Base-by-base conservation (phyloP, 2,888 invertebrate genomes). In the Pachliopta kotzebuea region DNA sequence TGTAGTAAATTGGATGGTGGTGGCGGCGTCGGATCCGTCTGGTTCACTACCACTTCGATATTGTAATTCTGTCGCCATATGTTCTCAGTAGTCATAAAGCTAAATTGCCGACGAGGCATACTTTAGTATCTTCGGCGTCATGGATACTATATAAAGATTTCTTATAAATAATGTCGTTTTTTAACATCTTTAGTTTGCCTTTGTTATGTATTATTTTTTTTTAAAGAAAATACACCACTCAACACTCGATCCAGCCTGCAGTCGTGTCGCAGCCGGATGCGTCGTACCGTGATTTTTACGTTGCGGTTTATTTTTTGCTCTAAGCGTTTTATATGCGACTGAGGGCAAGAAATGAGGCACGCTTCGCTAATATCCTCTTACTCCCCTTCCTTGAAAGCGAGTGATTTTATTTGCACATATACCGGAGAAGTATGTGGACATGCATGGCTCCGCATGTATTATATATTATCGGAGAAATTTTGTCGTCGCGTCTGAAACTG, bases 291-390 rank as follows among this genome's bases (percentile, higher is more conserved):
- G 78, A 79, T 81, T 78, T 68, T 67, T 67, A 67, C 68, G 74
- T 77, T 79, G 81, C 76, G 73, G 80, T 81, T 80, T 17, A 14
- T 31, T 84, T 84, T 85, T 86, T 86, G 81, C 80, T 79, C 80
- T 80, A 77, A 72, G 74, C 74, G 72, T 81, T 82, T 83, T 81
- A 83, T 80, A 80, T 73, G 71, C 76, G 74, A 77, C 77, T 77
- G 76, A 78, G 77, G 75, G 81, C 79, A 83, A 84, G 83, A 81
- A 84, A 84, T 74, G 78, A 83, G 78, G 70, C 81, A 85, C 82
- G 84, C 85, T 85, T 82, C 85, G 84, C 81, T 85, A 84, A 78
- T 79, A 74, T 68, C 76, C 77, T 80, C 77, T 31, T 52, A 55
- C 60, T 80, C 76, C 78, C 78, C 76, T 72, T 75, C 65, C 78